Percentiles rank a stretch among this genome's conserved stretches.
Conservation (phyloP, 2,113 vertebrate genomes). For the Pelecanus crispus region DNA sequence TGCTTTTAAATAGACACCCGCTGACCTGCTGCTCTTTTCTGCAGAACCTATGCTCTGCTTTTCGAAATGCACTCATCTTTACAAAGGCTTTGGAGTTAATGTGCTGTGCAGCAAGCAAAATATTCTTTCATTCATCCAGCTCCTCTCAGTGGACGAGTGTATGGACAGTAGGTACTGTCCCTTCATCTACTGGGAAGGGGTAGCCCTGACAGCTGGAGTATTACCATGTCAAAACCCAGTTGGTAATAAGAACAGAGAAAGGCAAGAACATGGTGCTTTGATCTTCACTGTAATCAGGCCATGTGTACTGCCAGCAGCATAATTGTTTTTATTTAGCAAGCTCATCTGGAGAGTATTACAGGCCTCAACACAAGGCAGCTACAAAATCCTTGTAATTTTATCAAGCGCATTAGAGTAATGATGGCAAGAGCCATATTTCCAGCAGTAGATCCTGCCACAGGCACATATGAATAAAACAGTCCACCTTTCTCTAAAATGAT, state of each 20-base stretch:
- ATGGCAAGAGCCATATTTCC: not conserved
- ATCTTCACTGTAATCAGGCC: not conserved
- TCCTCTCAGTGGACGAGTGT: not conserved
- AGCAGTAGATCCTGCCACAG: not conserved
- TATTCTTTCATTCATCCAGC: not conserved
- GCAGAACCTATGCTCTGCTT: not conserved
- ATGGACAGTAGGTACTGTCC: not conserved
- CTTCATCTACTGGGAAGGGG: not conserved
- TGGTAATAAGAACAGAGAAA: not conserved
- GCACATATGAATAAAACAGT: not conserved
- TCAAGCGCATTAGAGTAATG: not conserved
- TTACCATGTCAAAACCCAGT: not conserved
- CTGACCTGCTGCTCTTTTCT: not conserved
- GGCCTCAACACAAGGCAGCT: not conserved
- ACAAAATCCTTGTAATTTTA: slow-evolving; percentile 10
- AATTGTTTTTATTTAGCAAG: not conserved
- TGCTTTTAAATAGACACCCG: not conserved
- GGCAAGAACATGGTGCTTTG: not conserved
- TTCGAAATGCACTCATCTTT: not conserved
- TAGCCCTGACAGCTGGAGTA: not conserved
- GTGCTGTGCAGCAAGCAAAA: not conserved
- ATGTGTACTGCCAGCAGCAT: not conserved
- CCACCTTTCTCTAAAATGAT: not conserved
- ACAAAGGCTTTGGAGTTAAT: not conserved
- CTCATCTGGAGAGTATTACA: not conserved